These are phyloP conservation scores for Standfussiana lucernea DNA, from an alignment of 2,888 invertebrate species.

Conservation along the genomic window DNA sequence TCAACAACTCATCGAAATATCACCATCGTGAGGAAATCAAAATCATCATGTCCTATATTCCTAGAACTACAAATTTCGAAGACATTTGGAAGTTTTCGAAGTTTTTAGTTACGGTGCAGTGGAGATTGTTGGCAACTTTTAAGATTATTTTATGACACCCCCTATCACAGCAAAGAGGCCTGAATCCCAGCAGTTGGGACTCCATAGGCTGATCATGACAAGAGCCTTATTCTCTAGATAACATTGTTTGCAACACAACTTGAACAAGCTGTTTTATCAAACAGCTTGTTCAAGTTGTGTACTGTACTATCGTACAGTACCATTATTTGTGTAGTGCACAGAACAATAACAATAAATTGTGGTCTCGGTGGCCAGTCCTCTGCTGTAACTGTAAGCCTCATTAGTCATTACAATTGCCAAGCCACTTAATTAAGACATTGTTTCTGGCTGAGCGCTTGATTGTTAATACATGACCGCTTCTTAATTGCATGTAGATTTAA, in stretches of 20 bases:
- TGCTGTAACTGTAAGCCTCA: conserved; percentile 9
- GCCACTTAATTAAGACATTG: conserved; percentile 45
- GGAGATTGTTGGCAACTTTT: neutral
- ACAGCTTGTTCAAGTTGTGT: no score
- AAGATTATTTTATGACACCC: no score
- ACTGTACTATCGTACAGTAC: no score
- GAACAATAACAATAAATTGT: conserved; percentile 52
- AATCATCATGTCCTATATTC: neutral
- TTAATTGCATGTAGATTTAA: conserved; percentile 39
- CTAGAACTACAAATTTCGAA: neutral
- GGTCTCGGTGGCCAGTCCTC: conserved; percentile 34
- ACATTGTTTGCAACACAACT: neutral
- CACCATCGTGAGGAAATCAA: neutral
- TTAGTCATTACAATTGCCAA: conserved; percentile 42
- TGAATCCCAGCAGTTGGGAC: neutral
- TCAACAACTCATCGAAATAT: neutral
- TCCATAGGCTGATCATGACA: neutral
- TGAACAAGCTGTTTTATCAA: neutral
- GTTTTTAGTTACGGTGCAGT: neutral
- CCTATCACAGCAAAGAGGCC: neutral
- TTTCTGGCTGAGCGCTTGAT: conserved; percentile 59
- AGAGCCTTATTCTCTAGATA: neutral
- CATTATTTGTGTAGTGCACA: conserved; percentile 20
- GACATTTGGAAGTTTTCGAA: neutral
- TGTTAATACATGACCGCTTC: conserved; percentile 43